phyloP scores from a whole-genome alignment of 1,140 invertebrate genomes.

The Anadara kagoshimensis region DNA sequence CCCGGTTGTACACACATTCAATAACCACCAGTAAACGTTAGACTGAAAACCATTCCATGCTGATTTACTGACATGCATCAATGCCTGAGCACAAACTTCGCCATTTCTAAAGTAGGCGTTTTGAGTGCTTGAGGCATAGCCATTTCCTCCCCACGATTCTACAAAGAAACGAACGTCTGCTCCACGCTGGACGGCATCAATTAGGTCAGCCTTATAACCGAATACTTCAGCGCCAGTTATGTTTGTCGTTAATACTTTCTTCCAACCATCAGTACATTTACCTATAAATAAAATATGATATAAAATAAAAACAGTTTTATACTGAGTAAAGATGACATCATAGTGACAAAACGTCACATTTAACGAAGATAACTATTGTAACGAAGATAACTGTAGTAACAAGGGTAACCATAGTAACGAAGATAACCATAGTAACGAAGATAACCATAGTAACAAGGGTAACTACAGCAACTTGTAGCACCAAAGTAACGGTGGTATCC shows the following conservation, averaged over 20 bases:
- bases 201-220: neutral
- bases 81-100: constrained; percentile 14
- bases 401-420: no score
- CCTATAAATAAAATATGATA: no score
- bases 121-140: neutral
- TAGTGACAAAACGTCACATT: no score
- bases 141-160: no score
- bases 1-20: constrained; percentile 21
- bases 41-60: neutral
- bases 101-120: neutral
- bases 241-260: neutral
- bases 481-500: no score
- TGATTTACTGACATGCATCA: constrained; percentile 22
- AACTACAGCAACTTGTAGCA: no score
- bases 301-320: no score
- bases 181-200: neutral
- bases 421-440: no score
- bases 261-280: neutral
- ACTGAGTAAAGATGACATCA: no score
- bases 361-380: no score
- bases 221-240: neutral
- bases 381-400: no score
- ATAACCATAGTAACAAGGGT: no score
- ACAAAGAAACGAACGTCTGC: neutral
- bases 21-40: constrained; percentile 21